Base-by-base conservation (phyloP, 2,113 vertebrate species). In the Gymnocephalus cernua region DNA sequence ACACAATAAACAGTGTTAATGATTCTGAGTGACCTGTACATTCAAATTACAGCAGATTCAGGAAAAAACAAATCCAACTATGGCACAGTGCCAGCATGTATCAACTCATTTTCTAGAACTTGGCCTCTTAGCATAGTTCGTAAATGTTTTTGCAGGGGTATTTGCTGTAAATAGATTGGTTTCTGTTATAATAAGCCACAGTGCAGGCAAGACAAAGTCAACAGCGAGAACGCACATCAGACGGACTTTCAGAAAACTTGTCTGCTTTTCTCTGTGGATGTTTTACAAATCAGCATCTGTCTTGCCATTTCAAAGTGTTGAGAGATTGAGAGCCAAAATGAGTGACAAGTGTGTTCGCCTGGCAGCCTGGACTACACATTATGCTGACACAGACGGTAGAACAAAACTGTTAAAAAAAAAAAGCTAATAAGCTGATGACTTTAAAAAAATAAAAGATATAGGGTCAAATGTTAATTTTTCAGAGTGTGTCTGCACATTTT, bases 401-500 rank as follows among this genome's bases (percentile, higher is more conserved):
- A 61, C 45, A 68, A 75, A 61, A 35, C 3, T 6, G 4, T 6
- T 11, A 14, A 63, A n/a, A 54, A 41, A 48, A 16, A 5, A 16
- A 19, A 59, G 4, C 25, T 27, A 9, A 14, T 10, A 41, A 18
- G 27, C 27, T 16, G n/a, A 57, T 10, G 16, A 62, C 21, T 2
- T 50, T 41, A 63, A 35, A 56, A 25, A 23, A 7, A 57, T 27
- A 57, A 21, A 5, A 51, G 81, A 79, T 62, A 69, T 47, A 21
- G 32, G 64, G 53, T 70, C 50, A 35, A 32, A 4, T 71, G 68
- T 29, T 62, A 45, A 73, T 71, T 21, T 64, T 9, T 56, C 6
- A n/a, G 13, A 47, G 14, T 67, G 23, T 80, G 18, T 10, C 0
- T 27, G 2, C 13, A 50, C 35, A 50, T 66, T 35, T 67, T 23